A percentile compares a stretch with the other conserved stretches of the same genome.
Conservation (phyloP, 2,113 vertebrate genomes). For the Muntiacus reevesi region DNA sequence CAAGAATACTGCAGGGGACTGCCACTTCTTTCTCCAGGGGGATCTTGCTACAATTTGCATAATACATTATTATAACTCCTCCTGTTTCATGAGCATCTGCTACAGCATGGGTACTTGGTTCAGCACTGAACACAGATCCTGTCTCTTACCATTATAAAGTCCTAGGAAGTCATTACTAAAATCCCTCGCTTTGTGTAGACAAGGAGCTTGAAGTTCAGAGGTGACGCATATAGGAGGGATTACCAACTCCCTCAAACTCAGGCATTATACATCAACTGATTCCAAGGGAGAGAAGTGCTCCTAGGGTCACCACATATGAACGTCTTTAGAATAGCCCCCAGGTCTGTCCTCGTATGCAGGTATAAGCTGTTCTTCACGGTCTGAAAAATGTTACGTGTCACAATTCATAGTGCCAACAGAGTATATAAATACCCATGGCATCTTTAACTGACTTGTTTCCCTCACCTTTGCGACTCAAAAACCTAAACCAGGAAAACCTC, state of each 20-base stretch:
- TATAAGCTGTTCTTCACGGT: accelerated
- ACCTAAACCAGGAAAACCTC: neutral
- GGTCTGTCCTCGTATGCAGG: too few relatives aligned
- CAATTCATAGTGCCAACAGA: neutral
- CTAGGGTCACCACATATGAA: neutral
- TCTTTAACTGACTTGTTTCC: conserved; percentile 35
- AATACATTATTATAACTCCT: accelerated
- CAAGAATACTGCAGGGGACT: neutral
- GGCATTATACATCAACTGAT: neutral
- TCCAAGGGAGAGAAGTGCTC: neutral
- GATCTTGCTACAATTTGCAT: neutral
- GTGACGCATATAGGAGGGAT: neutral
- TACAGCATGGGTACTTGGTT: neutral
- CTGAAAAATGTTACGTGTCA: neutral
- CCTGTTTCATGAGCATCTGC: neutral
- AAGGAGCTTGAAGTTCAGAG: neutral
- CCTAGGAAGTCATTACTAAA: too few relatives aligned
- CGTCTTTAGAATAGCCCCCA: neutral
- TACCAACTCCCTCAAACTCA: neutral
- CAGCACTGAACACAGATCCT: neutral
- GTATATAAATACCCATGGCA: neutral
- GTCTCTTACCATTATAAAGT: neutral
- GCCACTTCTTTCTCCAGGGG: neutral
- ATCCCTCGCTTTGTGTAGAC: neutral
- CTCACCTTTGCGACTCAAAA: neutral